Conservation (phyloP, 2,888 invertebrate genomes). For the Podotricha telesiphe region DNA sequence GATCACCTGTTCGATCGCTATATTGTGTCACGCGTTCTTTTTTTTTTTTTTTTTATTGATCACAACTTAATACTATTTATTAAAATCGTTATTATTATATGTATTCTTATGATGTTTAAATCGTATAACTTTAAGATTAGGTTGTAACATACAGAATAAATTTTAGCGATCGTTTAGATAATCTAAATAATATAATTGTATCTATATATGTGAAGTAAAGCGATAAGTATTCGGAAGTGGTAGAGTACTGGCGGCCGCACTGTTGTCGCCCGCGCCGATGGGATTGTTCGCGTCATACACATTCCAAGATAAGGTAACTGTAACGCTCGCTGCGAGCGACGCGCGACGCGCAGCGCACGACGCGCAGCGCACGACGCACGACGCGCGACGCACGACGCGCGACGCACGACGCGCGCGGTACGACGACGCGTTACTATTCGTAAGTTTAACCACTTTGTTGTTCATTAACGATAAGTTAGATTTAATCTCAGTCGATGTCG, state of each 20-base stretch:
- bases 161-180: slow-evolving; percentile 69
- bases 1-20: slow-evolving; percentile 52
- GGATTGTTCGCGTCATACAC: slow-evolving; percentile 71
- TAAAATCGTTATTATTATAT: slow-evolving; percentile 59
- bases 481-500: slow-evolving; percentile 81
- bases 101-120: slow-evolving; percentile 67
- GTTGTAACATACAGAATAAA: slow-evolving; percentile 68
- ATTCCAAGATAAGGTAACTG: slow-evolving; percentile 72
- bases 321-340: no score
- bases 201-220: slow-evolving; percentile 63
- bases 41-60: slow-evolving; percentile 45
- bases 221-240: slow-evolving; percentile 61
- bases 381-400: no score
- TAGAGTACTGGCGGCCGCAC: slow-evolving; percentile 63
- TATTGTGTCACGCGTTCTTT: slow-evolving; percentile 55
- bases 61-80: slow-evolving; percentile 54
- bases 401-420: not conserved
- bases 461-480: slow-evolving; percentile 83
- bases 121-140: slow-evolving; percentile 75
- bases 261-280: no score
- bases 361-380: no score
- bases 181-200: slow-evolving; percentile 65
- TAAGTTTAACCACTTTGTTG: slow-evolving; percentile 83
- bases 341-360: no score
- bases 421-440: slow-evolving; percentile 63